Conservation (phyloP, 2,888 invertebrate genomes). For the Patella ulyssiponensis region DNA sequence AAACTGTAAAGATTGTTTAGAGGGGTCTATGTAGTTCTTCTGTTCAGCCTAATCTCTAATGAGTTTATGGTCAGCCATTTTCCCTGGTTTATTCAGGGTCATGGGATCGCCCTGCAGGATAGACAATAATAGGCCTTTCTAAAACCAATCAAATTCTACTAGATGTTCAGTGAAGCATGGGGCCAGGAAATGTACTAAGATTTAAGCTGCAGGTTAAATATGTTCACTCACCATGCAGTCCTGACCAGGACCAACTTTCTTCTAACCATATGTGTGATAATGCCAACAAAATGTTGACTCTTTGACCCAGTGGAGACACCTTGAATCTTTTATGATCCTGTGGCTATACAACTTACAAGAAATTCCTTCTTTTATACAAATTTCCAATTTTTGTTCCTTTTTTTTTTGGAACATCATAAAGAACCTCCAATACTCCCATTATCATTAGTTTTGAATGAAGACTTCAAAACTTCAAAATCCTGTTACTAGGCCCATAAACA, state of each 20-base stretch:
- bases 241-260: neutral
- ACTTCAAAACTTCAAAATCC: too few species aligned
- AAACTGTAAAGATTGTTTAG: neutral
- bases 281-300: neutral
- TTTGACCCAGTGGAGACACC: slow-evolving; percentile 1
- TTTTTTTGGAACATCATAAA: too few species aligned
- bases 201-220: slow-evolving; percentile 11
- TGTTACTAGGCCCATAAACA: too few species aligned
- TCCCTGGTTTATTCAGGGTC: slow-evolving; percentile 8
- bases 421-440: too few species aligned
- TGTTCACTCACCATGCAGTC: slow-evolving; percentile 11
- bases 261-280: slow-evolving; percentile 5
- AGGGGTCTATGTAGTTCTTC: slow-evolving; percentile 6
- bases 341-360: too few species aligned
- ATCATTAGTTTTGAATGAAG: too few species aligned
- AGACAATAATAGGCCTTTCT: slow-evolving; percentile 4
- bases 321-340: neutral
- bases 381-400: too few species aligned
- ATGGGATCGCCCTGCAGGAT: neutral
- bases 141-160: slow-evolving; percentile 12
- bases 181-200: slow-evolving; percentile 9
- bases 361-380: too few species aligned
- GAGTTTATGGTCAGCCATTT: slow-evolving; percentile 3
- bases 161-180: neutral
- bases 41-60: neutral